Percentiles rank a stretch among this genome's conserved stretches.
These are phyloP conservation scores for Microplitis deprimator DNA, from an alignment of 2,888 invertebrate genomes.

Conservation along the genomic window DNA sequence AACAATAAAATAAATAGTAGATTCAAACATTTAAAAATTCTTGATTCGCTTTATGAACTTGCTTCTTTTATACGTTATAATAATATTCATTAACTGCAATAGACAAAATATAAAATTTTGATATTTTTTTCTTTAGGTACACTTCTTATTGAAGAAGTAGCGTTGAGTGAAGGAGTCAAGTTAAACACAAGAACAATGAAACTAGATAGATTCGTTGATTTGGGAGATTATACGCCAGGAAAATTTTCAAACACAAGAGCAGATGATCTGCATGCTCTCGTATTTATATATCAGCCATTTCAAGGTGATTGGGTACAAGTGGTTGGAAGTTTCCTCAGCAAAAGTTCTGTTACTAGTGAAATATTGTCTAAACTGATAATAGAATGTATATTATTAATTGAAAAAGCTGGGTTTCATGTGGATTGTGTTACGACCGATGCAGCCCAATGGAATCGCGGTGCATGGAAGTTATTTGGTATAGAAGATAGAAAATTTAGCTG, in stretches of 20 bases:
- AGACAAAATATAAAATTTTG: too few relatives aligned
- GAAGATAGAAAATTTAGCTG: too few relatives aligned
- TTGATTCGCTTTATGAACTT: too few relatives aligned
- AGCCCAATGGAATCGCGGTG: conserved; percentile 30
- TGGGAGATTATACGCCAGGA: not conserved
- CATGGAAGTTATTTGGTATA: too few relatives aligned
- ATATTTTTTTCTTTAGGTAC: too few relatives aligned
- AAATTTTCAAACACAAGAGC: not conserved
- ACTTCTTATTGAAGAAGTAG: too few relatives aligned
- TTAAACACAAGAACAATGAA: not conserved
- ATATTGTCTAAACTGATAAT: conserved; percentile 51
- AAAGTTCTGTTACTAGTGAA: conserved; percentile 4
- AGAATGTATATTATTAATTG: conserved; percentile 52
- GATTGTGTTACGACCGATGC: conserved; percentile 54
- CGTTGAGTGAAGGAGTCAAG: not conserved
- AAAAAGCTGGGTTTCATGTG: conserved; percentile 49
- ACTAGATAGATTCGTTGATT: not conserved
- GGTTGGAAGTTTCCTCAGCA: conserved; percentile 54
- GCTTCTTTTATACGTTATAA: too few relatives aligned
- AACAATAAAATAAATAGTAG: too few relatives aligned
- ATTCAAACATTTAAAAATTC: too few relatives aligned
- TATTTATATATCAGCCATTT: conserved; percentile 56
- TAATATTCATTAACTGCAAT: too few relatives aligned
- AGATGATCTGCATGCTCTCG: conserved; percentile 58
- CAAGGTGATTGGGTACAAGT: conserved; percentile 53